Base-by-base conservation (phyloP, 2,888 invertebrate genomes). In the Agonopterix subpropinquella region DNA sequence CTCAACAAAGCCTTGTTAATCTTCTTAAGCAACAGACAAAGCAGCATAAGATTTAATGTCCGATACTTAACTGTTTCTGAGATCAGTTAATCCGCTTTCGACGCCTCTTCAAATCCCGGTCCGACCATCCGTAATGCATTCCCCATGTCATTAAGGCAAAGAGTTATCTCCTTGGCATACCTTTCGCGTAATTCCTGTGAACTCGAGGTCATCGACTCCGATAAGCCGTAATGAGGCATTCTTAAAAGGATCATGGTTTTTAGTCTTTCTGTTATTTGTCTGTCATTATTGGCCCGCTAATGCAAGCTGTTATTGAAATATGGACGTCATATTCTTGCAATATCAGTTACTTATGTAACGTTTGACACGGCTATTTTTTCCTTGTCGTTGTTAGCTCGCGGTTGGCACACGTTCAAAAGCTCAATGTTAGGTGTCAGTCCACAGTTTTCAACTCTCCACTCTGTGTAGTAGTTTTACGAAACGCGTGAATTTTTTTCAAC, bases 341-440 rank as follows among this genome's bases (percentile, higher is more conserved):
- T 53, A 52, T 54, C 51, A 50, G 51, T 66, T 64, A 60, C 59
- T 44, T 47, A 47, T 43, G 55, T 62, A 81, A 83, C 65, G 66
- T 73, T 74, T 76, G 80, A 83, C 82, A 81, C 64, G 69, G 74
- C 76, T 83, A 84, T 85, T 87, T 85, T 85, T 85, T 80, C 75
- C 77, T 73, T 70, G 75, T 73, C 77, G 76, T 73, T 71, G 77
- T 78, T 77, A 67, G 76, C 74, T 77, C 72, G 61, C 48, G 68
- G 63, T 74, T 87, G 87, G 86, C 87, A 77, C 64, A 47, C 55
- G 57, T 56, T 78, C 87, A 86, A 85, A 78, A 77, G 68, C 39
- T 39, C 10, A n/a, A 39, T 39, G n/a, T 39, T 39, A 39, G 39
- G 4, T 9, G 28, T 28, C 28, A 28, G 28, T 28, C 5, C 28